Base-by-base conservation (phyloP, 1,140 invertebrate species). In the Chlorops oryzae region DNA sequence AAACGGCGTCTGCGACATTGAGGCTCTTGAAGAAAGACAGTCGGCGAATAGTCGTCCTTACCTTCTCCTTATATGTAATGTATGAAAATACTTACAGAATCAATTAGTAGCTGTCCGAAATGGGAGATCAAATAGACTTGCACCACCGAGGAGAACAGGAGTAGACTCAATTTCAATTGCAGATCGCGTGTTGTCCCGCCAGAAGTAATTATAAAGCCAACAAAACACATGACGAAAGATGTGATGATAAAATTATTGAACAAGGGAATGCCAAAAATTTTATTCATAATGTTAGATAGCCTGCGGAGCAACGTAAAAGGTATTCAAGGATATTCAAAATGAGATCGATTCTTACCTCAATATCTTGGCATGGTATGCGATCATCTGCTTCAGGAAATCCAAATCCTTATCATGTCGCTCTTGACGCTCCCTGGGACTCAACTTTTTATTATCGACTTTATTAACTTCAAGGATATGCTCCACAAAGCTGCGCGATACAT, bases 161-260 rank as follows among this genome's bases (percentile, higher is more conserved):
- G 50, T 0, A 64, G 4, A 1, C 24, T n/a, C 21, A 64, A 22
- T 35, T 66, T 67, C 3, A 43, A 38, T 0, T 44, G 12, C 1
- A 47, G 22, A 7, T 58, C 56, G 0, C 47, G 44, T 35, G n/a
- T n/a, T n/a, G 47, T 53, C 0, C 59, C 24, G 2, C 52, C 60
- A 12, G 64, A 45, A 13, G 63, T 56, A 47, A 68, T 57, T 21
- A 57, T 60, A 43, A 68, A 66, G 6, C 65, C 62, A 34, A 63
- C 47, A 21, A 68, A 64, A n/a, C 65, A 68, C 7, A 64, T 58
- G 2, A 64, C 13, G 21, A 59, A 18, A 2, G 62, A 61, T 0
- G 63, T 61, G 9, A 59, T 35, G 5, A 54, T 40, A 25, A 68
- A 62, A 32, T 66, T 68, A 0, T 64, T 7, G 0, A 68, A 44